Evolutionary conservation across 2,797 vertebrate species (phyloP), one percentile per base, ranked within the genome.

Genomic region (Amphiprion clarkii): DNA sequence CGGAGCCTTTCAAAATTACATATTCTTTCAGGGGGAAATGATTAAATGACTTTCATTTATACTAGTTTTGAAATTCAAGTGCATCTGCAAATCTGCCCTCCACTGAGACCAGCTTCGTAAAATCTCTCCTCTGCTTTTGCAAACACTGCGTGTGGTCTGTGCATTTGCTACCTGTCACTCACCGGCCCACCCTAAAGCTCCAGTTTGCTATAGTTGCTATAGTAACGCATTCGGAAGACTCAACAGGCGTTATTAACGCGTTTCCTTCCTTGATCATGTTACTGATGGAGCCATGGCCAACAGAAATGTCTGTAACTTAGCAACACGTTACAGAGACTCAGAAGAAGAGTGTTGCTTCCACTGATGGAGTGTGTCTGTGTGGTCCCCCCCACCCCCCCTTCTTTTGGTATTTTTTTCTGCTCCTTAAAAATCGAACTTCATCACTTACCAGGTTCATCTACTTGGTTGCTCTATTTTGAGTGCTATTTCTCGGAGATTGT

Each of bases 21-120:
- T 29, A 83, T 83, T 82, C 78, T 80, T 88, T 83, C 75, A 74
- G 29, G 82, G 48, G 82, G 72, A 82, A 82, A 82, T 78, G 71
- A 86, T 83, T 84, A 76, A 85, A 88, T 83, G 72, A 79, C 73
- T 89, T 87, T 85, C 56, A 85, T 78, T 87, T 83, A 82, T 21
- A 21, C 7, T 46, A 21, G 59, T 83, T 88, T 82, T 79, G 86
- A 84, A 85, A 81, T 68, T 81, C 64, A 66, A 86, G 67, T 64
- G 70, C 64, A 74, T 44, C 80, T 74, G 75, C 76, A 84, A 84
- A 84, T 83, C 74, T 71, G 54, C 25, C 42, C 23, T 83, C 83
- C 63, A 2, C 59, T 9, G 88, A 84, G 84, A 82, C 60, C 9
- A 2, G 57, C 51, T 54, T 2, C 0, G 58, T 79, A 60, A 84